Evolutionary conservation across 2,888 invertebrate species (phyloP), one percentile per base, ranked within the genome.

Genomic region (Micropterix aruncella): DNA sequence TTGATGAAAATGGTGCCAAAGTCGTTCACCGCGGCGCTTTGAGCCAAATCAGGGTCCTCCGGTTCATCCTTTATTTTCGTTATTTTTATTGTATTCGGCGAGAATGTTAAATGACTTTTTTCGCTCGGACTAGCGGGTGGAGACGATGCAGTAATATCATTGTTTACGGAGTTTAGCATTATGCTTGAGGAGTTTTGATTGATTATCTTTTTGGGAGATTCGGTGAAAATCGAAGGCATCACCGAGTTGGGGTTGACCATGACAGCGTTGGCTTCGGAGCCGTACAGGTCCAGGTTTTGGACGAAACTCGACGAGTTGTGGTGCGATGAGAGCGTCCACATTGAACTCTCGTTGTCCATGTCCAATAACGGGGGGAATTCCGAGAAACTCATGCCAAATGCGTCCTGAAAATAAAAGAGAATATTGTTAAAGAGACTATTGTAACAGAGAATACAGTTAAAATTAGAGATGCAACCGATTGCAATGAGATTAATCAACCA

Each of bases 241-340:
- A 91, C 90, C 18, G 86, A 87, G 57, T 88, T 90, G 3, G 92
- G 92, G 66, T 92, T 91, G 3, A 92, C 92, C 77, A 91, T 81
- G 51, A 87, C 80, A 12, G 81, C 80, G 48, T 79, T 79, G 38
- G 81, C 82, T 57, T 86, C 86, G 7, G 77, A 77, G 18, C 79
- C 76, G 56, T 75, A 78, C 52, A 80, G 70, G 59, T 82, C 83
- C 54, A 82, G 62, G 58, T 79, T 77, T 57, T 80, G 77, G 53
- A 80, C 79, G 53, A 77, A 76, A 62, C 74, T 77, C 40, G 77
- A 71, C 45, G 77, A 72, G 56, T 75, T 76, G 41, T 66, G 65
- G 48, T 59, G 62, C 27, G 54, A 54, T 42, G 62, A 60, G 41
- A 59, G 60, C 55, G 73, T 73, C 55, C 75, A 69, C 70, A 74